These are phyloP conservation scores for Zele albiditarsus DNA, from an alignment of 2,888 invertebrate species.

Conservation along the genomic window DNA sequence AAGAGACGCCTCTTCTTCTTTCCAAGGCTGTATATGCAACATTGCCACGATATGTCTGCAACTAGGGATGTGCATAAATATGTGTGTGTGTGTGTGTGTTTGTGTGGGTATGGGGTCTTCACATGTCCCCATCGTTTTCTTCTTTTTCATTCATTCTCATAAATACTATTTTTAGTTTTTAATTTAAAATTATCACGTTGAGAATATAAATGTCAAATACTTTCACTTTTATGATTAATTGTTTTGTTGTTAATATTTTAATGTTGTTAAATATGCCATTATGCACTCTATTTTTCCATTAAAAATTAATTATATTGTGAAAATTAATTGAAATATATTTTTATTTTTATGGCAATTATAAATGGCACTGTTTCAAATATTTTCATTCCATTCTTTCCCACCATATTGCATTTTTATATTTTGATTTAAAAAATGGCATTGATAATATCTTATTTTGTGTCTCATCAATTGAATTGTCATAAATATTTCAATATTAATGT, in stretches of 20 bases:
- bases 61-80: background rate
- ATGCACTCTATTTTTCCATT: no score
- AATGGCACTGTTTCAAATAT: no score
- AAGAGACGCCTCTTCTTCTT: slow-evolving; percentile 28
- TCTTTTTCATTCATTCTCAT: slow-evolving; percentile 24
- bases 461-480: no score
- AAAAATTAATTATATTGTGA: no score
- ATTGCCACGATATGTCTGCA: slow-evolving; percentile 11
- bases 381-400: no score
- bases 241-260: background rate
- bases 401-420: no score
- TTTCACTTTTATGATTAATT: background rate
- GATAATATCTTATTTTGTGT: no score
- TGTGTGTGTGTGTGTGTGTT: background rate
- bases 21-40: slow-evolving; percentile 35
- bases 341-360: no score
- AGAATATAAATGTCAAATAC: background rate
- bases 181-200: background rate
- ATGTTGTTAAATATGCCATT: no score
- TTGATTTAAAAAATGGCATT: no score
- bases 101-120: slow-evolving; percentile 39
- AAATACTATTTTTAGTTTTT: background rate
- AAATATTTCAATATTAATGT: no score
- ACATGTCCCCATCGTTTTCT: slow-evolving; percentile 33
- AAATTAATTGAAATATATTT: no score